Base-by-base conservation (phyloP, 2,888 invertebrate genomes). In the Drosophila multiciliata region DNA sequence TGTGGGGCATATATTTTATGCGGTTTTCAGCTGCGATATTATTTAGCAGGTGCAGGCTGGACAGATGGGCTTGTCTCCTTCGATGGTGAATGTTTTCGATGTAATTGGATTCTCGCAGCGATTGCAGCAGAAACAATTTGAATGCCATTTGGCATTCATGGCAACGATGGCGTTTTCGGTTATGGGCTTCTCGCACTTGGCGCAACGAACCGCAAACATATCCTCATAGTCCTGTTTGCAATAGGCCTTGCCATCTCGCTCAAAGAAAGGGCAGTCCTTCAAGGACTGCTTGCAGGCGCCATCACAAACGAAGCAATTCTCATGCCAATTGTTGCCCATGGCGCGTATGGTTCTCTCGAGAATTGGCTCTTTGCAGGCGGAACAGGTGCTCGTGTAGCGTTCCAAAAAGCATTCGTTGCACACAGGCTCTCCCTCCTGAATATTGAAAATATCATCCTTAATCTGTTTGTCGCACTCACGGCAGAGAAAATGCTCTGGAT, bases 401-500 rank as follows among this genome's bases (percentile, higher is more conserved):
- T 96, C 94, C 84, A 96, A 94, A 93, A 97, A 98, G 94, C 98
- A 98, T n/a, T 95, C 95, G 77, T 96, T 95, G 94, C 98, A 99
- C 92, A 96, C 97, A 9, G 98, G 97, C 85, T 96, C 95, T 26
- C 96, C 97, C 73, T 97, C 96, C 66, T 91, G 90, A 17, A 90
- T 86, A 93, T 98, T 98, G 94, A 98, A 99, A 91, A 97, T 97
- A 83, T 96, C 96, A 75, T 98, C 97, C 74, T 96, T 97, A 92
- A 99, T 98, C 63, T 97, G 97, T 91, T 96, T 95, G 80, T 96
- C 96, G 94, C 98, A 99, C 84, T 97, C 96, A 80, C 95, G 95
- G 94, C 98, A 99, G 89, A 95, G 95, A 94, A 99, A 99, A 94
- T 98, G 98, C 91, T 98, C 98, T 0, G 98, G 97, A 93, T 99